These are phyloP conservation scores for Poecilia velifera DNA, from an alignment of 2,797 vertebrate species.

Conservation along the genomic window DNA sequence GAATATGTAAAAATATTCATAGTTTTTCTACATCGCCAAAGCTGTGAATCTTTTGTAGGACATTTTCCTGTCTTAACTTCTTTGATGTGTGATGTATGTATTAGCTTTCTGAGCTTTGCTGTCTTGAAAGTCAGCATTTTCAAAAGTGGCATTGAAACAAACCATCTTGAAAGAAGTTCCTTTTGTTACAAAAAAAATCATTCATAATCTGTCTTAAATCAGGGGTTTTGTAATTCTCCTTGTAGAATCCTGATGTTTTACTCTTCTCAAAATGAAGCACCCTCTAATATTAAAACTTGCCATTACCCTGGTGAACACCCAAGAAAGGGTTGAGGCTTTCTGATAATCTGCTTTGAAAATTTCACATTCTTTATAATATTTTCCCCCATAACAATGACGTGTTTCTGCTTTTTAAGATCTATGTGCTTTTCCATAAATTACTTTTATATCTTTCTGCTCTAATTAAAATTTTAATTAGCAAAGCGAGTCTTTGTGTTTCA, in stretches of 20 bases:
- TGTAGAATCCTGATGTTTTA: neutral
- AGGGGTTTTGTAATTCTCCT: neutral
- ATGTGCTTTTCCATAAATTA: neutral
- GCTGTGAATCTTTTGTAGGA: conserved; percentile 8
- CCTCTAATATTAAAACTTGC: neutral
- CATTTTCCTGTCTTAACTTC: neutral
- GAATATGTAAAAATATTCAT: conserved; percentile 13
- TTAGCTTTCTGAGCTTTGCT: neutral
- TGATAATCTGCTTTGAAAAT: neutral
- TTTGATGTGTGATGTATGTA: neutral
- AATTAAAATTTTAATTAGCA: neutral
- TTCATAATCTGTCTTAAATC: neutral
- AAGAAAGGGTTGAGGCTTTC: neutral
- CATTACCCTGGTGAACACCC: neutral
- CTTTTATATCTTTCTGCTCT: conserved; percentile 2
- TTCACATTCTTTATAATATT: neutral
- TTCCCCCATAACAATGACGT: neutral
- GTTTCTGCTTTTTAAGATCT: neutral
- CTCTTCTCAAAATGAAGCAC: neutral
- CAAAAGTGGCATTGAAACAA: neutral
- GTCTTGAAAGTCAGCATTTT: conserved; percentile 1
- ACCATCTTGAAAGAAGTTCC: neutral
- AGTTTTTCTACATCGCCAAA: neutral
- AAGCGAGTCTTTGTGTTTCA: conserved; percentile 2
- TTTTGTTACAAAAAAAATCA: neutral